Conservation (phyloP, 2,888 invertebrate genomes). For the Palloptera scutellata region DNA sequence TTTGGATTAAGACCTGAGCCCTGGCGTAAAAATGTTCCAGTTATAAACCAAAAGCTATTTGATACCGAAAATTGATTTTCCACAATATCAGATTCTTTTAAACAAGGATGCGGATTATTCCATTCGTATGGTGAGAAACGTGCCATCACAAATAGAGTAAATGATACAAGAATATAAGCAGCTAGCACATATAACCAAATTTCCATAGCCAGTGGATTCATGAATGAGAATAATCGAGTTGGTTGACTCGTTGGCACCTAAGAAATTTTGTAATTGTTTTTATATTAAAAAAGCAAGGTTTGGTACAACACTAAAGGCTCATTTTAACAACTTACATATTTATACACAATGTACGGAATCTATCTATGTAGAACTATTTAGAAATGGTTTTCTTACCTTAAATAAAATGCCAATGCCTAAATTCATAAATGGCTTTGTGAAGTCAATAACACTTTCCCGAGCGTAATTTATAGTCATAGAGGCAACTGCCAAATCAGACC, state of each 20-base stretch:
- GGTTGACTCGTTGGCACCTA: conserved; percentile 91
- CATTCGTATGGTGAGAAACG: conserved; percentile 97
- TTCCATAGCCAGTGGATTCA: conserved; percentile 94
- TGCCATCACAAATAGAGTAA: conserved; percentile 95
- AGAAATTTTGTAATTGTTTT: not conserved
- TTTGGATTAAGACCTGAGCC: conserved; percentile 86
- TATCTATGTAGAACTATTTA: not conserved
- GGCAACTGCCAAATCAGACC: conserved; percentile 94
- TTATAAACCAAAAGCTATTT: conserved; percentile 91
- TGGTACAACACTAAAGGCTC: not conserved
- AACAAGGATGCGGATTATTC: conserved; percentile 83
- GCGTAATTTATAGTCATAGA: conserved; percentile 98
- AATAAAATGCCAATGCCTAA: conserved; percentile 95
- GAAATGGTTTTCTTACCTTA: conserved; percentile 71
- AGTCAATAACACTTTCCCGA: conserved; percentile 88
- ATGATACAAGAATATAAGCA: conserved; percentile 92
- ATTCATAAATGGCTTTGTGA: conserved; percentile 98
- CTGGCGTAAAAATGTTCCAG: conserved; percentile 87
- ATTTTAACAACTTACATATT: not conserved
- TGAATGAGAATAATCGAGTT: conserved; percentile 91
- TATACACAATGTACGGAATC: not conserved
- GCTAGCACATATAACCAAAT: conserved; percentile 96
- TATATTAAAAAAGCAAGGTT: not conserved
- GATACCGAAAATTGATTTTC: conserved; percentile 97
- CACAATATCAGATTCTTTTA: conserved; percentile 82